A percentile compares a stretch with the other conserved stretches of the same genome.
Evolutionary conservation across 1,140 invertebrate species (phyloP).

Genomic region (Nautilus pompilius): DNA sequence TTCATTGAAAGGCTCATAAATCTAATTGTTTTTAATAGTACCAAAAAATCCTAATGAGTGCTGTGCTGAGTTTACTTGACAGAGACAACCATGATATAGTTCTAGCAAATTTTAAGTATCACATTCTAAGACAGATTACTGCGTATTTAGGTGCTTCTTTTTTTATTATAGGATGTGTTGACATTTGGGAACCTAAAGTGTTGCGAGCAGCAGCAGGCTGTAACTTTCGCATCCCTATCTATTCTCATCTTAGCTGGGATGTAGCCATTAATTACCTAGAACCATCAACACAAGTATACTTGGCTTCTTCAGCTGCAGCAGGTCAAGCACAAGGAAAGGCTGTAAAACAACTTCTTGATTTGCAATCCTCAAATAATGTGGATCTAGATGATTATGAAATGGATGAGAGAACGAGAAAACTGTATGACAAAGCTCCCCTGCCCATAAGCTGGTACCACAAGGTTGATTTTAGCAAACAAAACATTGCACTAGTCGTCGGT

Average conservation of each 20-base stretch:
- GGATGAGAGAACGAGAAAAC: constrained; percentile 13
- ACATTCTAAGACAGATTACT: too few species aligned
- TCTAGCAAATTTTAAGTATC: too few species aligned
- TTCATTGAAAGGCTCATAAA: too few species aligned
- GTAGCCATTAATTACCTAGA: constrained; percentile 60
- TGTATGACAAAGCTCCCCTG: constrained; percentile 29
- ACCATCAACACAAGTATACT: constrained; percentile 61
- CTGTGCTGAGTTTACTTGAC: too few species aligned
- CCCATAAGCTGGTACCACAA: constrained; percentile 16
- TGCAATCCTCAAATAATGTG: too few species aligned
- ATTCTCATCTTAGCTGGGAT: constrained; percentile 65
- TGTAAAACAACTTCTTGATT: too few species aligned
- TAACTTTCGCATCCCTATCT: constrained; percentile 76
- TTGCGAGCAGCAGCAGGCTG: constrained; percentile 75
- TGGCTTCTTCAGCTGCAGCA: constrained; percentile 58
- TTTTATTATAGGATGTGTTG: constrained; percentile 70
- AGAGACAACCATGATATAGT: too few species aligned
- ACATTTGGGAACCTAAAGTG: constrained; percentile 86
- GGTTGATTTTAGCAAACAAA: constrained; percentile 56
- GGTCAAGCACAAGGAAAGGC: constrained; percentile 4
- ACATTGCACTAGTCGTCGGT: constrained; percentile 71
- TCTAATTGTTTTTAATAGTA: too few species aligned
- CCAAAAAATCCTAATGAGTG: too few species aligned
- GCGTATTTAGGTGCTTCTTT: too few species aligned
- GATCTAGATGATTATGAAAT: not conserved